phyloP scores from a whole-genome alignment of 2,888 invertebrate species.

The Agrotis puta region DNA sequence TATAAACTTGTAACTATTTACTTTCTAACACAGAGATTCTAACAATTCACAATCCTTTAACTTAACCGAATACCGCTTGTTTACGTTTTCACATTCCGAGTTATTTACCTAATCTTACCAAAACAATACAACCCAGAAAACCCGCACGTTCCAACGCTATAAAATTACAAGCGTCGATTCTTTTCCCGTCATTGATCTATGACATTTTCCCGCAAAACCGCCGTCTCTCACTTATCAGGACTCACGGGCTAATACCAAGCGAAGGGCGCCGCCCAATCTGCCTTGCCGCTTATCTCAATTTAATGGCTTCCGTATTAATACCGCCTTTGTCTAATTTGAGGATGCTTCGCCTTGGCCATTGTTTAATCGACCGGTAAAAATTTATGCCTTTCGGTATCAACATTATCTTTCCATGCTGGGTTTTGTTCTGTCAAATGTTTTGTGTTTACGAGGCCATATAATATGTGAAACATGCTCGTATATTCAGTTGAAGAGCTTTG shows the following conservation, averaged over 20 bases:
- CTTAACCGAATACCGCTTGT: slow-evolving; percentile 8
- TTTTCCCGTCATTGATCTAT: slow-evolving; percentile 74
- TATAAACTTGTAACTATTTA: slow-evolving; percentile 4
- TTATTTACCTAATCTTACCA: slow-evolving; percentile 38
- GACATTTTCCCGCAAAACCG: slow-evolving; percentile 78
- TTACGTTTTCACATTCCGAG: slow-evolving; percentile 10
- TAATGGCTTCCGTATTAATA: slow-evolving; percentile 90
- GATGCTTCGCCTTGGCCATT: slow-evolving; percentile 80
- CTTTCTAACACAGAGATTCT: slow-evolving; percentile 8
- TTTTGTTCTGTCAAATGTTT: slow-evolving; percentile 60
- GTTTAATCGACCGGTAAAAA: slow-evolving; percentile 88
- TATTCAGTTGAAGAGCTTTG: slow-evolving; percentile 40
- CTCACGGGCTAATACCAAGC: slow-evolving; percentile 88
- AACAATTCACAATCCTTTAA: slow-evolving; percentile 12
- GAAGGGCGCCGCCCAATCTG: slow-evolving; percentile 89
- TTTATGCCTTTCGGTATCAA: slow-evolving; percentile 74
- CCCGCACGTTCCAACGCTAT: slow-evolving; percentile 26
- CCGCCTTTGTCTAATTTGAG: slow-evolving; percentile 90
- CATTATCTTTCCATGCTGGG: slow-evolving; percentile 60
- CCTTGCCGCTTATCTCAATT: slow-evolving; percentile 89
- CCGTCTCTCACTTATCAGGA: slow-evolving; percentile 88
- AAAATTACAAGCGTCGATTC: slow-evolving; percentile 58
- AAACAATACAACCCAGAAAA: slow-evolving; percentile 23
- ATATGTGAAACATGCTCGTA: slow-evolving; percentile 47
- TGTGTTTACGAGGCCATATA: slow-evolving; percentile 52